Evolutionary conservation across 2,888 invertebrate genomes (phyloP).

Genomic region (Amiota communis): DNA sequence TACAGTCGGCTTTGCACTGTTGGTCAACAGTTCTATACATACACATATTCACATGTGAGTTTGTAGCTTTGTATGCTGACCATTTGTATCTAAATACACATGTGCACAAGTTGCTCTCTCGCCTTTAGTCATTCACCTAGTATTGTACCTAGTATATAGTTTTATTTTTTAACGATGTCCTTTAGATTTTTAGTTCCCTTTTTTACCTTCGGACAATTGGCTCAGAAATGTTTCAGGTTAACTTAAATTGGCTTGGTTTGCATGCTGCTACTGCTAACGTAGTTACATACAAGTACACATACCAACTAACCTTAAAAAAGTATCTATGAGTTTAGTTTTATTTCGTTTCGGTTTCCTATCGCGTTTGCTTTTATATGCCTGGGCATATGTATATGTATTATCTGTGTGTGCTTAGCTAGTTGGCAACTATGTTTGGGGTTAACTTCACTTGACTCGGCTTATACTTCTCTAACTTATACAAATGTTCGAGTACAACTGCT

Average conservation of each 20-base stretch:
- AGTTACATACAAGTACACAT: background rate
- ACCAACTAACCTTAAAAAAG: background rate
- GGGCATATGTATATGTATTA: background rate
- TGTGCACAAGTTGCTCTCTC: background rate
- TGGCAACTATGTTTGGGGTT: background rate
- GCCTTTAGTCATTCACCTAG: slow-evolving; percentile 35
- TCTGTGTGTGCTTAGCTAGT: background rate
- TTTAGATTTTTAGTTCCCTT: slow-evolving; percentile 10
- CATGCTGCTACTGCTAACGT: slow-evolving; percentile 1
- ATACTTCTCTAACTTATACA: too few species aligned
- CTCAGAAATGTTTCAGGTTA: slow-evolving; percentile 39
- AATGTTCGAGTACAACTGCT: background rate
- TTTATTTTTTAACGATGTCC: slow-evolving; percentile 25
- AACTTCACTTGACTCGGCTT: background rate
- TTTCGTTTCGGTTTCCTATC: background rate
- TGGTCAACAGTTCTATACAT: slow-evolving; percentile 14
- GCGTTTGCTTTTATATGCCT: slow-evolving; percentile 14
- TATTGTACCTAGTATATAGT: background rate
- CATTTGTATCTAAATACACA: slow-evolving; percentile 5
- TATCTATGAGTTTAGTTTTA: slow-evolving; percentile 16
- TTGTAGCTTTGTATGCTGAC: slow-evolving; percentile 43
- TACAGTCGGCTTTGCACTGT: background rate
- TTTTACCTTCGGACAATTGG: slow-evolving; percentile 31
- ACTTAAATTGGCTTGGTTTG: slow-evolving; percentile 49
- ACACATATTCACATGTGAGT: background rate